Base-by-base conservation (phyloP, 1,140 invertebrate species). In the Aphelinus atriplicis region DNA sequence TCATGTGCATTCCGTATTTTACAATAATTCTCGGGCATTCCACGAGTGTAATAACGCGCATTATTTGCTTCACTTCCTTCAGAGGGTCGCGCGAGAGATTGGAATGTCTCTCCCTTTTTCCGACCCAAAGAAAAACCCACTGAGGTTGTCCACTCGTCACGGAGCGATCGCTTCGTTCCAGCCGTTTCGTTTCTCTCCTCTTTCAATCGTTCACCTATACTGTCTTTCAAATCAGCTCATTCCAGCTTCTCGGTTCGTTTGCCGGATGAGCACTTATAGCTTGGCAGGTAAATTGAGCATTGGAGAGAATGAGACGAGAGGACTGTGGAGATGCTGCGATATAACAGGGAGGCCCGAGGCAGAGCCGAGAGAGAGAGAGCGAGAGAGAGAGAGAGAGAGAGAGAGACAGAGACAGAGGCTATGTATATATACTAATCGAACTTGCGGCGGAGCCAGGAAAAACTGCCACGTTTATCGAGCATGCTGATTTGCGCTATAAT, bases 401-500 rank as follows among this genome's bases (percentile, higher is more conserved):
- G 10, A 71, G 74, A 65, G 74, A 26, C 26, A 26, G 26, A 26
- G 26, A 26, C 26, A 26, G 26, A 26, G 26, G 26, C 26, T 26
- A 26, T 26, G 26, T 26, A 26, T 26, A 26, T 26, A 26, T 26
- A 26, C 26, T 26, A 26, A 26, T 26, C 26, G 26, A 26, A 26
- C 26, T 26, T 26, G 26, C 26, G 26, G 26, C 26, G 26, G 26
- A 26, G 26, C 26, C 26, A 26, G 43, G 56, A 68, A 68, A 63
- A 69, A 55, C 45, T 10, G 64, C 58, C 43, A 70, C 60, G 57
- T 71, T 65, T 78, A 78, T 78, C 50, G 64, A 71, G 45, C 7
- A 47, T 60, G 57, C 71, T 78, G 75, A 78, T 78, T 78, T 72
- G 63, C 57, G 45, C 72, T 77, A 26, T 26, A 74, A 62, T 77